Conservation (phyloP, 2,113 vertebrate genomes). For the Microtus richardsoni region DNA sequence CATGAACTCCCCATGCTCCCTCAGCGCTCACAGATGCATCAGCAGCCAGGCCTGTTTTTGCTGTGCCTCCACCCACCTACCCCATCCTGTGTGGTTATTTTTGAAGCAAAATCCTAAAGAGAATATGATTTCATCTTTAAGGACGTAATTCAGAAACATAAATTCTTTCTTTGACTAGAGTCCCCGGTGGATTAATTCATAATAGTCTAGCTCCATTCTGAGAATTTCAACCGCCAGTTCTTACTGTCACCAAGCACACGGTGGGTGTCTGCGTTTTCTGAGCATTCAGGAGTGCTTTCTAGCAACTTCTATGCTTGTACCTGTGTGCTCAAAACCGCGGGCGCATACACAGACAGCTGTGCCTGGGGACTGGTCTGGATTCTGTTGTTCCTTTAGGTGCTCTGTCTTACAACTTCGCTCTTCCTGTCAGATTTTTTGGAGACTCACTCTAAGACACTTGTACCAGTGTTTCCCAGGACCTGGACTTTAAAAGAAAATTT, state of each 20-base stretch:
- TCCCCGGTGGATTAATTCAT: neutral
- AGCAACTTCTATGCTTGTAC: neutral
- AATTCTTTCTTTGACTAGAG: neutral
- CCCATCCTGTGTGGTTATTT: neutral
- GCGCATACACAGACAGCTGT: fast-evolving
- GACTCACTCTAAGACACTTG: neutral
- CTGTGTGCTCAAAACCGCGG: fast-evolving
- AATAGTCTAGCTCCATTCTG: neutral
- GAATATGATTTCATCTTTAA: neutral
- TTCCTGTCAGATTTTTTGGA: neutral
- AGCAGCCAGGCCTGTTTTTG: fast-evolving
- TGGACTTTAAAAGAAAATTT: neutral
- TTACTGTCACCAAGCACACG: fast-evolving
- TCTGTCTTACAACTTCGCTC: too few relatives aligned
- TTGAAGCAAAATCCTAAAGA: neutral
- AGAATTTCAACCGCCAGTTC: neutral
- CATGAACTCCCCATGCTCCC: fast-evolving
- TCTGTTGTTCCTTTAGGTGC: fast-evolving
- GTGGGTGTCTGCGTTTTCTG: fast-evolving
- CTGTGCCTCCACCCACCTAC: neutral
- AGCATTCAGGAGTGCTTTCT: neutral
- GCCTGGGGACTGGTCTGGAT: fast-evolving
- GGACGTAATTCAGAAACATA: neutral
- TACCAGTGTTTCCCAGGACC: fast-evolving
- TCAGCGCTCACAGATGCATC: fast-evolving